Evolutionary conservation across 2,888 invertebrate species (phyloP).

Genomic region (Diogma glabrata): DNA sequence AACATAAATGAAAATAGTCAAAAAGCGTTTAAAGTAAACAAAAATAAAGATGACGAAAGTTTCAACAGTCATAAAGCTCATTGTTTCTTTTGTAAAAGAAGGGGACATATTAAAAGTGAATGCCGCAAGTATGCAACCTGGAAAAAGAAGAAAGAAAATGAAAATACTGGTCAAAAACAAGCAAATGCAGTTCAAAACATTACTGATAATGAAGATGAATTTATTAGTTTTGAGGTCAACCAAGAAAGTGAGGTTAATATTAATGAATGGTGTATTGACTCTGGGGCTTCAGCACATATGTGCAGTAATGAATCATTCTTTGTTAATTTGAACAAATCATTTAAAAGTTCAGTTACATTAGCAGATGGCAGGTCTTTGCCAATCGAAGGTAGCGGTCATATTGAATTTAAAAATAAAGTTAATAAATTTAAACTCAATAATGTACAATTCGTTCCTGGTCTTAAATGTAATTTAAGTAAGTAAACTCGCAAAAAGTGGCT

Average conservation of each 20-base stretch:
- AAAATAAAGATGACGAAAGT: neutral
- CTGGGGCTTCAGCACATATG: neutral
- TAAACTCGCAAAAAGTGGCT: constrained; percentile 10
- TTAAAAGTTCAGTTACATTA: neutral
- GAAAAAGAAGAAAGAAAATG: neutral
- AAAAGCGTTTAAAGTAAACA: neutral
- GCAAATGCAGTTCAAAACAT: neutral
- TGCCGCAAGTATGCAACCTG: neutral
- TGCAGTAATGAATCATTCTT: neutral
- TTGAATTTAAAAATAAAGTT: constrained; percentile 10
- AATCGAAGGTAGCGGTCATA: neutral
- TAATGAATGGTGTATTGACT: neutral
- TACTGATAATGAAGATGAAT: constrained; percentile 1
- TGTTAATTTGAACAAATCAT: neutral
- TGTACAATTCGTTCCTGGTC: neutral
- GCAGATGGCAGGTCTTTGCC: constrained; percentile 4
- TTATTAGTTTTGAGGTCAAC: neutral
- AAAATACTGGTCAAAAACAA: neutral
- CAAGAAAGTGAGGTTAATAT: neutral
- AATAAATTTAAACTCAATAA: neutral
- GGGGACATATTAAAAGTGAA: constrained; percentile 12
- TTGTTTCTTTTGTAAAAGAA: too few relatives aligned
- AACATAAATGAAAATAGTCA: too few relatives aligned
- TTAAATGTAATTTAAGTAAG: neutral
- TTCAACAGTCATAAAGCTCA: too few relatives aligned